Conservation (phyloP, 1,140 invertebrate species). For the Formica exsecta region DNA sequence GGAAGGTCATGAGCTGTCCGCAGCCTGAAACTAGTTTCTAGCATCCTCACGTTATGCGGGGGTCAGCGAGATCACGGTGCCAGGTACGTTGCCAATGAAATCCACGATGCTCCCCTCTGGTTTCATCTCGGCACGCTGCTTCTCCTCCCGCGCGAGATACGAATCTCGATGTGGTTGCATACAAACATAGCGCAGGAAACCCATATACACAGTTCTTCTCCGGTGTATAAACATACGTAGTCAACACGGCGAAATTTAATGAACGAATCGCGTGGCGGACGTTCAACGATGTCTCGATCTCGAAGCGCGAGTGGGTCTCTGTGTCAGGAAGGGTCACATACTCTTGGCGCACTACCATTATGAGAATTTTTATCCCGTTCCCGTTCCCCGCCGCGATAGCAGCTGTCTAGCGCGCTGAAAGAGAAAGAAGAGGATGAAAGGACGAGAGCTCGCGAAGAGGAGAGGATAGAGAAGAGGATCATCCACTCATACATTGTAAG, state of each 20-base stretch:
- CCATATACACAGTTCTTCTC: neutral
- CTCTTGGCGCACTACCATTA: conserved; percentile 65
- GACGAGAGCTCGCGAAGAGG: conserved; percentile 19
- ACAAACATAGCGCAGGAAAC: neutral
- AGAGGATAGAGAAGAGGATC: conserved; percentile 44
- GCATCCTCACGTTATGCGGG: conserved; percentile 64
- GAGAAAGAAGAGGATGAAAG: conserved; percentile 39
- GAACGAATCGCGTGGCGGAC: conserved; percentile 47
- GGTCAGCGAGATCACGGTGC: conserved; percentile 77
- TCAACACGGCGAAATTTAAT: conserved; percentile 64
- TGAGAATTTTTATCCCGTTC: conserved; percentile 66
- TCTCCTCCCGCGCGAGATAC: conserved; percentile 17
- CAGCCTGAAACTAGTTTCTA: conserved; percentile 76
- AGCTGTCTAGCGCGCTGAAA: conserved; percentile 31
- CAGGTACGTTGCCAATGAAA: conserved; percentile 66
- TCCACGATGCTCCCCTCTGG: conserved; percentile 19
- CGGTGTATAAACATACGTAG: neutral
- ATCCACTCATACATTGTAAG: conserved; percentile 57
- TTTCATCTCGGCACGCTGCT: neutral
- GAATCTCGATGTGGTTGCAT: conserved; percentile 34
- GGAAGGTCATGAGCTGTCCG: conserved; percentile 67
- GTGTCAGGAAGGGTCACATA: conserved; percentile 86
- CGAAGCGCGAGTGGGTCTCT: conserved; percentile 84
- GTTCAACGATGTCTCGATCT: conserved; percentile 60
- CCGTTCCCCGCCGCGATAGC: conserved; percentile 6